Conservation (phyloP, 2,888 invertebrate genomes). For the Scaeva pyrastri region DNA sequence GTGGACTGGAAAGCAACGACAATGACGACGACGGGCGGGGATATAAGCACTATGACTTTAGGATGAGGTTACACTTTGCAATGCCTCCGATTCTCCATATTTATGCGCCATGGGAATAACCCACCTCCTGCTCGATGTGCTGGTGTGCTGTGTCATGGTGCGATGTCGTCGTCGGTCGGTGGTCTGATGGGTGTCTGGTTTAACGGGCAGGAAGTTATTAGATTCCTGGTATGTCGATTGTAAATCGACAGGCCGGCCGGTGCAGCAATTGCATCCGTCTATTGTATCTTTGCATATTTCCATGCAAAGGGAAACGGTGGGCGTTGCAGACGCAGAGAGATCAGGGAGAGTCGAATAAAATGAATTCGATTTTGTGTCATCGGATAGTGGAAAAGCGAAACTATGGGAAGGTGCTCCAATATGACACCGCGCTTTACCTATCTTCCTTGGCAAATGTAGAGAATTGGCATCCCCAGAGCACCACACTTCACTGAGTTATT, state of each 20-base stretch:
- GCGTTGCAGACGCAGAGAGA: neutral
- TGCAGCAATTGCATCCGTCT: slow-evolving; percentile 6
- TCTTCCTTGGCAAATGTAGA: neutral
- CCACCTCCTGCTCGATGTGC: slow-evolving; percentile 26
- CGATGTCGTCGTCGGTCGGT: slow-evolving; percentile 5
- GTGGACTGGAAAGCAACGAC: neutral
- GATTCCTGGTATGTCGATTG: slow-evolving; percentile 64
- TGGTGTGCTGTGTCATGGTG: too few relatives aligned
- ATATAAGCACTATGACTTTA: neutral
- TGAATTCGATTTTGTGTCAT: slow-evolving; percentile 38
- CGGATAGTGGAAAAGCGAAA: slow-evolving; percentile 19
- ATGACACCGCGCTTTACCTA: neutral
- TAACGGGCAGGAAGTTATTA: slow-evolving; percentile 69
- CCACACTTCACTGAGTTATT: slow-evolving; percentile 27
- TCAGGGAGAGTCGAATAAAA: neutral
- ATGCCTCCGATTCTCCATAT: slow-evolving; percentile 38
- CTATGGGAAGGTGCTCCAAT: neutral
- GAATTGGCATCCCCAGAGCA: neutral
- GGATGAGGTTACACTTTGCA: slow-evolving; percentile 64
- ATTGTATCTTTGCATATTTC: slow-evolving; percentile 47
- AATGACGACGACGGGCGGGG: neutral
- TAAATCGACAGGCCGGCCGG: neutral
- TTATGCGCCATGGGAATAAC: slow-evolving; percentile 51
- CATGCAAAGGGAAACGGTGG: neutral
- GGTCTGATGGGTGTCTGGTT: slow-evolving; percentile 45